Evolutionary conservation across 2,113 vertebrate genomes (phyloP).

Genomic region (Dipodomys spectabilis): DNA sequence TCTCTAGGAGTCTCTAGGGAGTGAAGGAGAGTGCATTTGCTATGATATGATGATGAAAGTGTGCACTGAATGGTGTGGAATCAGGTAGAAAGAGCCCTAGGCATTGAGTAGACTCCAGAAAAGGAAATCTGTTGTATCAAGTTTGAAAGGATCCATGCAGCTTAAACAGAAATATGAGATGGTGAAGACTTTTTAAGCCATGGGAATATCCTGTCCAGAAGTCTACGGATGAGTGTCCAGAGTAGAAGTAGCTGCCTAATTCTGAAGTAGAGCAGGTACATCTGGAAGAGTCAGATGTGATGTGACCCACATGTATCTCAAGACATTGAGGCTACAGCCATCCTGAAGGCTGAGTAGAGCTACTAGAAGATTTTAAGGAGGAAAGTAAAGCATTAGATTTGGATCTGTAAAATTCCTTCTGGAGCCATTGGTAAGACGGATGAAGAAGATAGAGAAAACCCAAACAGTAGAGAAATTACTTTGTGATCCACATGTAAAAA

Average conservation of each 20-base stretch:
- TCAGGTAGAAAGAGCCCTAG: neutral
- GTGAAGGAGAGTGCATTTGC: neutral
- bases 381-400: neutral
- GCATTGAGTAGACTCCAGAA: neutral
- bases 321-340: neutral
- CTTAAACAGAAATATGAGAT: neutral
- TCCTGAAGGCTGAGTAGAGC: neutral
- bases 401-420: slow-evolving; percentile 16
- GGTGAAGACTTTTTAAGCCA: neutral
- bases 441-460: neutral
- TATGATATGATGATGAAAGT: slow-evolving; percentile 25
- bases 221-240: neutral
- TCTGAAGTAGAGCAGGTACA: neutral
- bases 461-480: neutral
- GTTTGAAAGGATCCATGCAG: neutral
- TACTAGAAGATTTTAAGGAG: neutral
- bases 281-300: neutral
- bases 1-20: neutral
- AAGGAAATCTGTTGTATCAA: neutral
- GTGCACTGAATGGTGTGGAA: slow-evolving; percentile 1
- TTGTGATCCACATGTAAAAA: neutral
- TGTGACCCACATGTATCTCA: neutral
- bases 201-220: neutral
- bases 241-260: neutral
- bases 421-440: neutral